phyloP scores from a whole-genome alignment of 1,140 invertebrate genomes.

The Cepaea nemoralis region DNA sequence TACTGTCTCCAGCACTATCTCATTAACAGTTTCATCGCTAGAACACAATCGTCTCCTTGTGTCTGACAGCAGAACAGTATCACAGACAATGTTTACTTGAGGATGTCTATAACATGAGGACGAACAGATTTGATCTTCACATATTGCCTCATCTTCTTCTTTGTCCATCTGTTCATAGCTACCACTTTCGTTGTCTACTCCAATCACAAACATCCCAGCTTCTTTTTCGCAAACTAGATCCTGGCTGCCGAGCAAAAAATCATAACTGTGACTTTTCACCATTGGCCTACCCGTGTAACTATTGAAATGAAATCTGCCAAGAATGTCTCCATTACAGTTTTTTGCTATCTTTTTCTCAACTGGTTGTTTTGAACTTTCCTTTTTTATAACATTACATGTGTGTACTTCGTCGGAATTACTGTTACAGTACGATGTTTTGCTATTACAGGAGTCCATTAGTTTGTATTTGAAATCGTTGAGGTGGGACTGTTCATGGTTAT shows the following conservation, averaged over 20 bases:
- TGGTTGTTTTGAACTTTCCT: background rate
- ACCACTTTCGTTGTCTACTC: background rate
- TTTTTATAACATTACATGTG: background rate
- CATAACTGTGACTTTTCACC: background rate
- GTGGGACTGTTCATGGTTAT: background rate
- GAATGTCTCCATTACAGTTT: background rate
- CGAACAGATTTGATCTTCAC: too few species aligned
- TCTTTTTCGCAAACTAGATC: background rate
- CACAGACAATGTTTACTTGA: too few species aligned
- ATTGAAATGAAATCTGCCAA: background rate
- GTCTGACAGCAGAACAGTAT: too few species aligned
- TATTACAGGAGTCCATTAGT: background rate
- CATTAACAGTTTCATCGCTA: too few species aligned
- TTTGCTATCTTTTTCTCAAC: background rate
- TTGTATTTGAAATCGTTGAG: background rate
- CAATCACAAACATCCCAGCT: background rate
- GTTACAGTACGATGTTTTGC: background rate
- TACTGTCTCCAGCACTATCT: too few species aligned
- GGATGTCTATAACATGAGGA: too few species aligned
- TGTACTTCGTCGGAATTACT: background rate
- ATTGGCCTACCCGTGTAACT: background rate
- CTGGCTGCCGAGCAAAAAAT: background rate
- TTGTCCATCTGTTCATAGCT: background rate
- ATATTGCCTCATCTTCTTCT: too few species aligned
- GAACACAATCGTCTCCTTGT: too few species aligned